These are phyloP conservation scores for Ichneumoninae sp. DNA, from an alignment of 2,888 invertebrate species.

Conservation along the genomic window DNA sequence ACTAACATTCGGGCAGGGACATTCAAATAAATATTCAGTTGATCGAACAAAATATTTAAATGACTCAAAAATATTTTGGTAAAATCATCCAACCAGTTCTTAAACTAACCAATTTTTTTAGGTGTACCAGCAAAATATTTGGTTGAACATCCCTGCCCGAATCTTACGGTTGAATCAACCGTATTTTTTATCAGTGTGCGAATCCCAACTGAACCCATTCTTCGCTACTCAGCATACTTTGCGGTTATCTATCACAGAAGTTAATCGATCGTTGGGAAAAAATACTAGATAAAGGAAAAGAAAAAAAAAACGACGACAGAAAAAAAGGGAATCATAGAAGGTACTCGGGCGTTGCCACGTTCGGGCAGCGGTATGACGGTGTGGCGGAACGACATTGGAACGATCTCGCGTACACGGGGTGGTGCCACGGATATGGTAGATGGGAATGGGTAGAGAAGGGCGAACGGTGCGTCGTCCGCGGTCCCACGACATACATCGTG, in stretches of 20 bases:
- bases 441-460: constrained; percentile 48
- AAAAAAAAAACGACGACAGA: not conserved
- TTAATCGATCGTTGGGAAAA: not conserved
- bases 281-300: not conserved
- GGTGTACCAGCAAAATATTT: no score
- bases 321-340: constrained; percentile 5
- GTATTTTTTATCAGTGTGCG: no score
- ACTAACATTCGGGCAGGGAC: no score
- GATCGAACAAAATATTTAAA: no score
- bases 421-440: constrained; percentile 22
- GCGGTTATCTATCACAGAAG: not conserved
- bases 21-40: no score
- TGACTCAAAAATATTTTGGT: no score
- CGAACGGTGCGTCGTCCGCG: constrained; percentile 63
- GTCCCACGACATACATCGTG: constrained; percentile 66
- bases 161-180: no score
- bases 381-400: constrained; percentile 16
- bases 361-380: constrained; percentile 17
- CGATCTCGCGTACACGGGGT: constrained; percentile 19
- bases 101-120: no score
- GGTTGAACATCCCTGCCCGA: no score
- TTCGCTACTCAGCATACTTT: not conserved
- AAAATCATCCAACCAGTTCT: no score
- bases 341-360: constrained; percentile 18
- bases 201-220: no score